phyloP scores from a whole-genome alignment of 2,888 invertebrate species.

The Hesperia comma region DNA sequence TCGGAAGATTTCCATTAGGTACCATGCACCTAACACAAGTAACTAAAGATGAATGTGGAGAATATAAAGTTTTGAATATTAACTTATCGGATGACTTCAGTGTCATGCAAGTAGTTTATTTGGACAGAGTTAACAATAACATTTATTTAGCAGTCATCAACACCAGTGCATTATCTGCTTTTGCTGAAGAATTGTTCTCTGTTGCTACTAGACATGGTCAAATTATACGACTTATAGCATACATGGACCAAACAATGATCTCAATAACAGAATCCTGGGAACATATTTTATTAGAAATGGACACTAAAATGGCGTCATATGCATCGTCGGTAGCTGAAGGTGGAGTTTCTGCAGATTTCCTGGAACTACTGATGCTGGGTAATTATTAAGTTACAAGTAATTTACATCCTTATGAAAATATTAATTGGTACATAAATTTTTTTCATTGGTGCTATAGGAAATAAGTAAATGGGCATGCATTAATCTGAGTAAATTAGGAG shows the following conservation, averaged over 20 bases:
- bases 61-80: conserved; percentile 86
- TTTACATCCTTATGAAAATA: too few relatives aligned
- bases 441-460: neutral
- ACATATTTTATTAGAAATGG: conserved; percentile 96
- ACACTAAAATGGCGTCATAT: conserved; percentile 95
- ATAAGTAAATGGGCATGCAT: neutral
- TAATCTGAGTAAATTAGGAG: neutral
- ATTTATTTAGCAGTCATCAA: conserved; percentile 79
- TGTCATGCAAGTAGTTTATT: conserved; percentile 86
- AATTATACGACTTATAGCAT: conserved; percentile 87
- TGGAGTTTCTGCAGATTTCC: conserved; percentile 94
- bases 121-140: conserved; percentile 76
- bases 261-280: conserved; percentile 97
- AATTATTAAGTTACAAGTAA: conserved; percentile 1
- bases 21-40: conserved; percentile 85
- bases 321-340: conserved; percentile 91
- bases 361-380: conserved; percentile 94
- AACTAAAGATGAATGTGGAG: conserved; percentile 81
- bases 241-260: conserved; percentile 89
- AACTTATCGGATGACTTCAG: conserved; percentile 88
- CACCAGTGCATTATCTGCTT: conserved; percentile 86
- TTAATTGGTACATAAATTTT: too few relatives aligned
- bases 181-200: conserved; percentile 87
- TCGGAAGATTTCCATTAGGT: conserved; percentile 93
- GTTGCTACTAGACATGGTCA: conserved; percentile 90